Evolutionary conservation across 2,888 invertebrate genomes (phyloP), one percentile per base, ranked within the genome.

Genomic region (Amphipoea oculea): DNA sequence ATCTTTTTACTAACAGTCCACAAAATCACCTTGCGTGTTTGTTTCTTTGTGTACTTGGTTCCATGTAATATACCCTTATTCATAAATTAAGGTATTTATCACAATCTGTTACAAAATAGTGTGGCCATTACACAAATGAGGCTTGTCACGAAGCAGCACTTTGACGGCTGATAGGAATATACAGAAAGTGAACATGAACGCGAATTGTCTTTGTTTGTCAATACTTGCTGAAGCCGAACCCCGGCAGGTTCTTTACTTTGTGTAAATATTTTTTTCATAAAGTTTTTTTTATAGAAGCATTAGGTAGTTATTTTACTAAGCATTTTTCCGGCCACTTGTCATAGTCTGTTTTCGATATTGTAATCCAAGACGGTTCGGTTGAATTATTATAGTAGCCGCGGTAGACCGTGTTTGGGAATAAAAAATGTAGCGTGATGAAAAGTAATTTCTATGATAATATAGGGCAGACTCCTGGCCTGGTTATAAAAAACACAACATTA

Each of bases 81-180:
- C 76, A 79, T 82, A 84, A 85, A 86, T 87, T 82, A 81, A 77
- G 51, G 71, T 62, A 77, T 84, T 85, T 84, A 86, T 81, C 80
- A 83, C 88, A 84, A 84, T 83, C 79, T 83, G 79, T 86, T 86
- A 83, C 84, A 79, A 87, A 90, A 85, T 82, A 86, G 78, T 84
- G 79, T 72, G 73, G 67, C 88, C 78, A 85, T 89, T 90, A 85
- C 75, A 81, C 83, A 82, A 86, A 88, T 82, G 81, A 82, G 79
- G 82, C 88, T 68, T 79, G 88, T 89, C 89, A 89, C 88, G 90
- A 87, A 84, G 67, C 62, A 60, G 71, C 40, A 36, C 76, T 60
- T 57, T 68, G 73, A 63, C 60, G 65, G 68, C 72, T 63, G 42
- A 11, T 72, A 73, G 36, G 73, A 85, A 84, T 72, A 82, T 70